phyloP scores from a whole-genome alignment of 2,113 vertebrate genomes.

The Coptodon rendalli region DNA sequence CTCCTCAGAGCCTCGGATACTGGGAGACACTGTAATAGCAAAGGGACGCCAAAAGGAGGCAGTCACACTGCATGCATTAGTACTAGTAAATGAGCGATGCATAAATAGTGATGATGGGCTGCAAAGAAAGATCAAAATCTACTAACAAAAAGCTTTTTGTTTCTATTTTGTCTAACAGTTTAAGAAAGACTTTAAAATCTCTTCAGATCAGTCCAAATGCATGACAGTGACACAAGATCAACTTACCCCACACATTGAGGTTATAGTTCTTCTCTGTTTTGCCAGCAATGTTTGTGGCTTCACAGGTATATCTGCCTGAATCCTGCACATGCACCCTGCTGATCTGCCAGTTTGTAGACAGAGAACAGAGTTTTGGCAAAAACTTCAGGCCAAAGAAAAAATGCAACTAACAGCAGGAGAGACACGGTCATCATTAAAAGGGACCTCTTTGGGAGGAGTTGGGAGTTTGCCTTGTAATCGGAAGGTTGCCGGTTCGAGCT shows the following conservation, averaged over 20 bases:
- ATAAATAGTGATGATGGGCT: not conserved
- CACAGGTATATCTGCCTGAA: constrained; percentile 89
- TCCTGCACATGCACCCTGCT: constrained; percentile 84
- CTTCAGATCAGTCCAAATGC: not conserved
- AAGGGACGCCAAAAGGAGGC: constrained; percentile 24
- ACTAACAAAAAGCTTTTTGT: not conserved
- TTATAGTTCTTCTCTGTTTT: constrained; percentile 96
- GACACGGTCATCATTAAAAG: not conserved
- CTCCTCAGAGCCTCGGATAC: constrained; percentile 80
- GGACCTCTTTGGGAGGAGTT: too few species aligned
- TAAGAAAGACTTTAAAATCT: not conserved
- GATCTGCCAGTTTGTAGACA: constrained; percentile 66
- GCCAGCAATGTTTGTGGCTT: constrained; percentile 91
- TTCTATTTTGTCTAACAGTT: not conserved
- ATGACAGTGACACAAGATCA: not conserved
- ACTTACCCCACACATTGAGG: constrained; percentile 93
- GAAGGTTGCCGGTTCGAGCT: too few species aligned
- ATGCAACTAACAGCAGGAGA: not conserved
- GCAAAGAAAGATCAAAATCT: not conserved
- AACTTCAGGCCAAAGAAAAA: not conserved
- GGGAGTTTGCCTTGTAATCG: too few species aligned
- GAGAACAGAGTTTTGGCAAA: not conserved
- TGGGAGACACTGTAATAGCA: constrained; percentile 72
- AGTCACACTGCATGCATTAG: not conserved
- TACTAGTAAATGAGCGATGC: rapidly evolving